Evolutionary conservation across 2,113 vertebrate genomes (phyloP), one percentile per base, ranked within the genome.

Genomic region (Triplophysa tibetana): DNA sequence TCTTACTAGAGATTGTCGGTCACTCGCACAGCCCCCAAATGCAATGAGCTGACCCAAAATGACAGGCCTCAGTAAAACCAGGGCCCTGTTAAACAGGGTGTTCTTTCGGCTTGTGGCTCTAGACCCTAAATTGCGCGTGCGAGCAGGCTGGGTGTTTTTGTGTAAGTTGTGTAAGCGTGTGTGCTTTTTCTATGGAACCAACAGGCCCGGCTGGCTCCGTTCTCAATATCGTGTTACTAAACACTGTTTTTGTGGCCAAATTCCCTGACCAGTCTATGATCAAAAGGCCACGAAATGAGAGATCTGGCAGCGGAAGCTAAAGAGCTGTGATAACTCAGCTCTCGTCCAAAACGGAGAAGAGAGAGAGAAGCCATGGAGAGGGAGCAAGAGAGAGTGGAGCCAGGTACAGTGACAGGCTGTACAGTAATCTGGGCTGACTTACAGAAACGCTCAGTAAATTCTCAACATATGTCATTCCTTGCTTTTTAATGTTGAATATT

Each of bases 41-140:
- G 75, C 73, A 80, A 65, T 0, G 73, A 66, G 62, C 64, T 84
- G 82, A 84, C 84, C 86, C 61, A 85, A 29, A 89, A 90, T 88
- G 69, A 87, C 75, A 87, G 72, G 64, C 66, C 82, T 77, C 60
- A 12, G 61, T 83, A 85, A 89, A 90, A 87, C 83, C 85, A 80
- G 26, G 43, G 52, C 76, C 43, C 62, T 54, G 68, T 50, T 64
- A 79, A 81, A 84, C 68, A 74, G 70, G 65, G 76, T 82, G 75
- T 83, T 83, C 72, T 79, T 70, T 68, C 60, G 43, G 83, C 80
- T 67, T 76, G 80, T 8, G 43, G 77, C 56, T 54, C 56, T 29
- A 19, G 69, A 73, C 16, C 52, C 77, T 77, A 50, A 19, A 78
- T 48, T 62, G 73, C 45, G 66, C 58, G 54, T 72, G 17, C 62